Conservation (phyloP, 2,888 invertebrate genomes). For the Mimumesa dahlbomi region DNA sequence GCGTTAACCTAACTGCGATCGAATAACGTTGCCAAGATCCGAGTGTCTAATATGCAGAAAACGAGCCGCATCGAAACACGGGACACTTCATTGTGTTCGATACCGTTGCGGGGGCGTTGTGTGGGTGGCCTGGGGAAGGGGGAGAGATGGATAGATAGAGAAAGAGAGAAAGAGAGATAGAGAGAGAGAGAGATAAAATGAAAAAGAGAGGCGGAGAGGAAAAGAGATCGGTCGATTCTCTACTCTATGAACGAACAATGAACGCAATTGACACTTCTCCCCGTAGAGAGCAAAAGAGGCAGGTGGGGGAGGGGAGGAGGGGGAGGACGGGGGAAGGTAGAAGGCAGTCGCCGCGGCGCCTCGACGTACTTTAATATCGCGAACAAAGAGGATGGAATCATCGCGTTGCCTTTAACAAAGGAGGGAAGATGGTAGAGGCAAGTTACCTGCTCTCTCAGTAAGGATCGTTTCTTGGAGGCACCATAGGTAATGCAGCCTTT, state of each 20-base stretch:
- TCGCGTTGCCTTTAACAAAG: constrained; percentile 67
- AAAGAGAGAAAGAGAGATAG: no score
- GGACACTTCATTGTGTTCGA: constrained; percentile 1
- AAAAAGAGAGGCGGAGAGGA: constrained; percentile 16
- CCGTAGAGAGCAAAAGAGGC: constrained; percentile 20
- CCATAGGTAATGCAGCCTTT: constrained; percentile 73
- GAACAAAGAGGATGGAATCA: constrained; percentile 66
- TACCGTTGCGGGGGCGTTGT: background rate
- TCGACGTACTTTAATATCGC: constrained; percentile 66
- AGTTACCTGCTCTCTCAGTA: constrained; percentile 57
- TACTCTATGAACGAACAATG: constrained; percentile 55
- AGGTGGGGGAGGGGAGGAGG: background rate
- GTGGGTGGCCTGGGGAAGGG: background rate
- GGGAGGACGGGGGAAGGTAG: background rate
- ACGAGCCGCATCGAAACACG: background rate
- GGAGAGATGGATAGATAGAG: no score
- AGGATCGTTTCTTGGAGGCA: constrained; percentile 67
- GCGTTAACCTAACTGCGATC: no score
- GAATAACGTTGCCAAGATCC: background rate
- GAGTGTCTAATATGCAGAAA: background rate
- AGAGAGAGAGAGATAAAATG: no score
- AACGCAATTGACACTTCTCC: constrained; percentile 66
- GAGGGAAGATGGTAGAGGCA: constrained; percentile 47
- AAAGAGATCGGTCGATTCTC: constrained; percentile 45
- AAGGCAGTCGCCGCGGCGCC: constrained; percentile 48